Conservation (phyloP, 2,113 vertebrate species). For the Rhineura floridana region DNA sequence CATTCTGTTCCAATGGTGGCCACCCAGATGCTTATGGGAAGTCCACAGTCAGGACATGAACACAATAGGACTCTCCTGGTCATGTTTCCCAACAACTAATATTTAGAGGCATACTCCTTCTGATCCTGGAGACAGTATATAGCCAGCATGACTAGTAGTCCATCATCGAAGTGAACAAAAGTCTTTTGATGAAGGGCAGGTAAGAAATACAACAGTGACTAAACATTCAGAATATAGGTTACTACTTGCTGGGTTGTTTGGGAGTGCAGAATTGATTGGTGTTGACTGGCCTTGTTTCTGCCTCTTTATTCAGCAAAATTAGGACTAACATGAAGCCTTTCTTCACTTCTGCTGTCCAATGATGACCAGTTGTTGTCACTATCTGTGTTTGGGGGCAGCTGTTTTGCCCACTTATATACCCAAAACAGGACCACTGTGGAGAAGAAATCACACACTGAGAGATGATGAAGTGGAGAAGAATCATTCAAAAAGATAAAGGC, state of each 20-base stretch:
- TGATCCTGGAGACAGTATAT: too few species aligned
- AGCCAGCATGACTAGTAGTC: too few species aligned
- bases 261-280: not conserved
- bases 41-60: too few species aligned
- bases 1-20: too few species aligned
- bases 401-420: not conserved
- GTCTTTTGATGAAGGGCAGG: too few species aligned
- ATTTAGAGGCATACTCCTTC: too few species aligned
- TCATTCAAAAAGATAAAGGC: conserved; percentile 42
- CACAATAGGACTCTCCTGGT: too few species aligned
- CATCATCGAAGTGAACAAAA: too few species aligned
- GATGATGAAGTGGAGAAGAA: conserved; percentile 12
- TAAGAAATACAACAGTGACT: too few species aligned
- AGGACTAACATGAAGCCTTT: not conserved
- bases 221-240: not conserved
- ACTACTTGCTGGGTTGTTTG: not conserved
- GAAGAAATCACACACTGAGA: conserved; percentile 17
- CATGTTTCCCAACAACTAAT: too few species aligned
- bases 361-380: not conserved
- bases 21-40: too few species aligned
- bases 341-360: not conserved
- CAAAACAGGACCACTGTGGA: not conserved
- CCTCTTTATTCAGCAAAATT: not conserved
- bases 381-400: not conserved
- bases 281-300: not conserved